Conservation (phyloP, 1,140 invertebrate genomes). For the Drosophila pseudoananassae region DNA sequence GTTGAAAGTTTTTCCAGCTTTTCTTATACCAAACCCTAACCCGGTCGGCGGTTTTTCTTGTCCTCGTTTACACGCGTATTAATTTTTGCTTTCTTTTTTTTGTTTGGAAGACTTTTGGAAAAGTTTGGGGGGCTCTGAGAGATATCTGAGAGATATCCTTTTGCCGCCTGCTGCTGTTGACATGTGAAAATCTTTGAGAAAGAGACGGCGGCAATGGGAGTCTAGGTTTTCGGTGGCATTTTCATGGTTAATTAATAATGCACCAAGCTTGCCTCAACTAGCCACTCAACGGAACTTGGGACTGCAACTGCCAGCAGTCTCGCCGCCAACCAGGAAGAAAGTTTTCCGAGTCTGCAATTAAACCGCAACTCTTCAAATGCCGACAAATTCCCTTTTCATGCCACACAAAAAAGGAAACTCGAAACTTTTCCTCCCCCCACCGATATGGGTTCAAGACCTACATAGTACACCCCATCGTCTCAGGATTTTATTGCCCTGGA, state of each 20-base stretch:
- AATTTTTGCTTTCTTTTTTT: conserved; percentile 49
- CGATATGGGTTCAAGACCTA: conserved; percentile 8
- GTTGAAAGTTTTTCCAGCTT: conserved; percentile 52
- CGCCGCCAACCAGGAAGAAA: conserved; percentile 22
- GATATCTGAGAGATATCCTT: conserved; percentile 19
- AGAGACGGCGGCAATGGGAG: neutral
- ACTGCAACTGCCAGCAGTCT: conserved; percentile 46
- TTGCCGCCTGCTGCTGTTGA: conserved; percentile 53
- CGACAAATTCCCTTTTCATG: conserved; percentile 45
- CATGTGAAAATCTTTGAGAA: conserved; percentile 37
- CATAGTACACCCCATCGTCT: neutral
- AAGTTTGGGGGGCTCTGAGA: conserved; percentile 44
- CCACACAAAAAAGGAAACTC: conserved; percentile 17
- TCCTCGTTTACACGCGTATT: conserved; percentile 64
- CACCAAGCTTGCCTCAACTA: conserved; percentile 49
- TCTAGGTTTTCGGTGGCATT: conserved; percentile 27
- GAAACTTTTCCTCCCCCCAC: conserved; percentile 21
- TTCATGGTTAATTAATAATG: conserved; percentile 73
- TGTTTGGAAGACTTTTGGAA: conserved; percentile 29
- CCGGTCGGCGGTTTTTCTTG: conserved; percentile 1
- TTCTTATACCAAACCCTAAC: conserved; percentile 31
- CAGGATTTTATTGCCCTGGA: conserved; percentile 33
- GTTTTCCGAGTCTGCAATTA: conserved; percentile 41
- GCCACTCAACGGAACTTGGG: conserved; percentile 31
- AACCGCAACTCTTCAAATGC: conserved; percentile 47